Percentiles rank a stretch among this genome's conserved stretches.
Conservation (phyloP, 1,140 invertebrate species). For the Drosophila leontia region DNA sequence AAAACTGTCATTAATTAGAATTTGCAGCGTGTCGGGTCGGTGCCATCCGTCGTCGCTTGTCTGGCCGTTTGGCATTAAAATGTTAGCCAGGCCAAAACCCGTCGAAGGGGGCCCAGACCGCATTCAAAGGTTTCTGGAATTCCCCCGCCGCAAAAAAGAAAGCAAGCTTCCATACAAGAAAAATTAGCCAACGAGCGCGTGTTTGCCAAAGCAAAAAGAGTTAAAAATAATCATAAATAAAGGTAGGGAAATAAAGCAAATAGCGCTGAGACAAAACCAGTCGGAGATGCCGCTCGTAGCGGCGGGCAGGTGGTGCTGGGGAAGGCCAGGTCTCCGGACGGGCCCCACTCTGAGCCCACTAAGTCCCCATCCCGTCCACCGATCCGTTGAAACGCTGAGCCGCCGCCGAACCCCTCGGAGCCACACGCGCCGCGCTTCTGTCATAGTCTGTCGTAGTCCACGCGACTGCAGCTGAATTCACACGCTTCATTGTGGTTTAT, state of each 20-base stretch:
- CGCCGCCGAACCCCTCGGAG: constrained; percentile 29
- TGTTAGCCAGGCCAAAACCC: constrained; percentile 30
- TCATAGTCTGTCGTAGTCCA: constrained; percentile 68
- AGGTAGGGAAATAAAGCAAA: constrained; percentile 51
- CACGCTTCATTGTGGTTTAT: constrained; percentile 69
- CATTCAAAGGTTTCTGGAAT: constrained; percentile 62
- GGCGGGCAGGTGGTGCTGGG: neutral
- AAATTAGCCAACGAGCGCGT: constrained; percentile 59
- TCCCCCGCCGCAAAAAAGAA: constrained; percentile 65
- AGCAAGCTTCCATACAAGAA: constrained; percentile 40
- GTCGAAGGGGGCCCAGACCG: constrained; percentile 27
- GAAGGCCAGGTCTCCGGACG: constrained; percentile 13
- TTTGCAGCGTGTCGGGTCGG: constrained; percentile 55
- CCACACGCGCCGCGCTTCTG: constrained; percentile 73
- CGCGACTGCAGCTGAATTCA: constrained; percentile 79
- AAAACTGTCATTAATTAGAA: constrained; percentile 71
- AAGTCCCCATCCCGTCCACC: neutral
- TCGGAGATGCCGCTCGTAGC: constrained; percentile 19
- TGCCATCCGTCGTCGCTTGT: constrained; percentile 49
- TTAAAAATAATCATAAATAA: constrained; percentile 58
- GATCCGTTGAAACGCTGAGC: constrained; percentile 7
- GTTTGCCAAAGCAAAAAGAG: constrained; percentile 53
- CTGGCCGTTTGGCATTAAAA: constrained; percentile 53
- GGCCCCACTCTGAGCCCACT: constrained; percentile 38
- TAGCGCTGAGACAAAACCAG: constrained; percentile 49